A percentile compares a stretch with the other conserved stretches of the same genome.
Conservation (phyloP, 2,797 vertebrate species). For the Hemibagrus guttatus region DNA sequence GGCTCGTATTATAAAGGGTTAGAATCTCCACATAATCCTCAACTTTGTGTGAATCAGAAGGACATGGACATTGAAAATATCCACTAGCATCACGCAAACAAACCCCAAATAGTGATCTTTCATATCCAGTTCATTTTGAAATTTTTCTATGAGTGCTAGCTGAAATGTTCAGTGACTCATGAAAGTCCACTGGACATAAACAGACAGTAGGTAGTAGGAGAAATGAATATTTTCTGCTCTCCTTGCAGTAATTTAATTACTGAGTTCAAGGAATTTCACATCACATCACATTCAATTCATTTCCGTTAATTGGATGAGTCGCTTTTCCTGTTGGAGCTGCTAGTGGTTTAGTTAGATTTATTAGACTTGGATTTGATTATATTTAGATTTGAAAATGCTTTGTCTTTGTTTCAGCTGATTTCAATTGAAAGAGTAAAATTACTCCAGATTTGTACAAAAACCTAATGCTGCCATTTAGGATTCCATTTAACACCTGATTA, state of each 20-base stretch:
- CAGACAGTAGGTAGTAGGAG: background rate
- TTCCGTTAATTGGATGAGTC: slow-evolving; percentile 22
- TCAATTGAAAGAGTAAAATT: background rate
- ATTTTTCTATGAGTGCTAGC: background rate
- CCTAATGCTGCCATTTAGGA: background rate
- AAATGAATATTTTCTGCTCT: background rate
- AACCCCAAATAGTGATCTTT: background rate
- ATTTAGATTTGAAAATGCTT: background rate
- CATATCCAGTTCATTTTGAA: background rate
- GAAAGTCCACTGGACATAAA: background rate
- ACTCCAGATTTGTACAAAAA: background rate
- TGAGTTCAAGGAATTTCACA: background rate
- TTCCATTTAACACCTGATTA: background rate
- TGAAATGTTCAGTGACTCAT: background rate
- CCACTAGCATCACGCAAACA: background rate
- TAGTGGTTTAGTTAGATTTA: background rate
- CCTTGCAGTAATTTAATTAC: background rate
- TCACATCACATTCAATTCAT: slow-evolving; percentile 24
- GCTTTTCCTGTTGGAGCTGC: background rate
- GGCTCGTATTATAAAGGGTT: background rate
- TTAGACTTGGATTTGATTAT: background rate
- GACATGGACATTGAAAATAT: background rate
- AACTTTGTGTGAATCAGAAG: background rate
- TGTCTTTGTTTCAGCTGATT: background rate
- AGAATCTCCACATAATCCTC: background rate